Evolutionary conservation across 1,140 invertebrate species (phyloP).

Genomic region (Alviniconcha marisindica): DNA sequence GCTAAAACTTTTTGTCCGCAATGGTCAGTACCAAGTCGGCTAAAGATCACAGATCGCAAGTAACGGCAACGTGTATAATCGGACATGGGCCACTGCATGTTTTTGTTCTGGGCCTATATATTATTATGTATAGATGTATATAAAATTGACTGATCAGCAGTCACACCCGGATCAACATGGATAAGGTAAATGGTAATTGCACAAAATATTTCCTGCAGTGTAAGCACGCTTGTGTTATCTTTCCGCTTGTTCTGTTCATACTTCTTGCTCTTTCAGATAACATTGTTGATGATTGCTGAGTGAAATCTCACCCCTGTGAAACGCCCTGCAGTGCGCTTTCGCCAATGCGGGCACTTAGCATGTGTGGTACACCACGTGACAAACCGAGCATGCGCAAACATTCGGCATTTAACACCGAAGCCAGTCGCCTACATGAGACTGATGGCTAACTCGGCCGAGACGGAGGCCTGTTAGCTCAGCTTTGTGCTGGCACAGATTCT

Average conservation of each 20-base stretch:
- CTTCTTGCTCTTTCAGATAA: not conserved
- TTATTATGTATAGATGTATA: too few species aligned
- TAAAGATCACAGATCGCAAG: too few species aligned
- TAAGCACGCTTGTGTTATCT: not conserved
- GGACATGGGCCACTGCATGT: too few species aligned
- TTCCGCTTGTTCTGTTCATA: not conserved
- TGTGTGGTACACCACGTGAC: slow-evolving; percentile 32
- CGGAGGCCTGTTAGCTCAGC: slow-evolving; percentile 33
- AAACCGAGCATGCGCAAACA: slow-evolving; percentile 17
- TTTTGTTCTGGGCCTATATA: too few species aligned
- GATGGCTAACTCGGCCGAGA: slow-evolving; percentile 22
- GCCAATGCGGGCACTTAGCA: slow-evolving; percentile 21
- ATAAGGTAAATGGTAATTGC: not conserved
- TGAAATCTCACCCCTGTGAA: slow-evolving; percentile 13
- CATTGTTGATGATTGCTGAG: not conserved
- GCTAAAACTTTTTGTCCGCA: too few species aligned
- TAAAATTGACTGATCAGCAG: not conserved
- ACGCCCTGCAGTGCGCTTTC: not conserved
- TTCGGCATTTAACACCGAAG: slow-evolving; percentile 32
- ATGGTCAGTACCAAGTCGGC: too few species aligned
- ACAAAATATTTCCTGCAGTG: not conserved
- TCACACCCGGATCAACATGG: too few species aligned
- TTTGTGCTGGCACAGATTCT: slow-evolving; percentile 19
- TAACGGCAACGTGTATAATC: too few species aligned
- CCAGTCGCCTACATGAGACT: slow-evolving; percentile 18